Evolutionary conservation across 2,797 vertebrate genomes (phyloP).

Genomic region (Phoebastria nigripes): DNA sequence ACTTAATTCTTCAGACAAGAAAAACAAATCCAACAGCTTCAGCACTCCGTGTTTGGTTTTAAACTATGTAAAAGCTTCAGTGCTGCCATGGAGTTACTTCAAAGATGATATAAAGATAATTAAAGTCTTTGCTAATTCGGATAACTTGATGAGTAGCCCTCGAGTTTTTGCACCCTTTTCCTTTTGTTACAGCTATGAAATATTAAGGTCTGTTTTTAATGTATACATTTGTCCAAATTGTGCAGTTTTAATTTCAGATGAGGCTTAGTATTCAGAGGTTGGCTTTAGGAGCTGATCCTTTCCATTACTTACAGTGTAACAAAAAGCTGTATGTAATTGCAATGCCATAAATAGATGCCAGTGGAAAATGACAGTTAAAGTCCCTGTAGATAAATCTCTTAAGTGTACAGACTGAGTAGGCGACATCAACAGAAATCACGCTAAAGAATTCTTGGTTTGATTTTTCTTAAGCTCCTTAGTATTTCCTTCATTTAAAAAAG

Average conservation of each 20-base stretch:
- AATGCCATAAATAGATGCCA: not conserved
- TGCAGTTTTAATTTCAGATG: not conserved
- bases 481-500: not conserved
- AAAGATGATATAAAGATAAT: not conserved
- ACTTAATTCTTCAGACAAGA: not conserved
- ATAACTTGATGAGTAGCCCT: not conserved
- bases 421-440: not conserved
- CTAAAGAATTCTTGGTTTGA: not conserved
- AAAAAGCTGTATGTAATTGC: not conserved
- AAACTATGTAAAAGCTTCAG: not conserved
- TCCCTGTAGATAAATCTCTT: constrained; percentile 6
- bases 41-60: not conserved
- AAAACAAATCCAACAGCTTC: not conserved
- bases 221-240: not conserved
- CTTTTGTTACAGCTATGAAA: not conserved
- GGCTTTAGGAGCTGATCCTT: not conserved
- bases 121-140: not conserved
- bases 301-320: not conserved
- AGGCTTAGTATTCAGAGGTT: not conserved
- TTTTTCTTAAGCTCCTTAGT: not conserved
- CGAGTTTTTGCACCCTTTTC: not conserved
- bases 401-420: not conserved
- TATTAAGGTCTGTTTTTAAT: not conserved
- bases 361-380: not conserved
- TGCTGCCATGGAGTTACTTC: not conserved